Evolutionary conservation across 2,888 invertebrate species (phyloP).

Genomic region (Pristionchus mayeri): DNA sequence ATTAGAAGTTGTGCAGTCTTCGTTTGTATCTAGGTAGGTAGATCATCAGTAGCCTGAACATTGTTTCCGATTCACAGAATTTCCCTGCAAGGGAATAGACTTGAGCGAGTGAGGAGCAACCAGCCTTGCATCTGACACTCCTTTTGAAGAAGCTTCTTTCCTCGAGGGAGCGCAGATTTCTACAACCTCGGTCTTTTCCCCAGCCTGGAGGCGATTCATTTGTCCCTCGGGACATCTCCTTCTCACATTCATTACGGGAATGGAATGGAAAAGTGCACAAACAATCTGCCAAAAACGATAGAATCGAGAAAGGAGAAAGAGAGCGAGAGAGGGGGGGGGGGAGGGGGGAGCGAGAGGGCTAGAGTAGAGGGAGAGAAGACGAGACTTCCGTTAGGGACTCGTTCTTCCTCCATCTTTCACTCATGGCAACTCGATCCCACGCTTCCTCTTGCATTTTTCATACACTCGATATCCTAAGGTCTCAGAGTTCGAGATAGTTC

Average conservation of each 20-base stretch:
- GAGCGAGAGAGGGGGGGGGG: not conserved
- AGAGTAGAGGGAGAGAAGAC: not conserved
- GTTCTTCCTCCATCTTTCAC: not conserved
- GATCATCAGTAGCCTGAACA: too few relatives aligned
- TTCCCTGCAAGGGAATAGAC: too few relatives aligned
- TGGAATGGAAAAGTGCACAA: constrained; percentile 10
- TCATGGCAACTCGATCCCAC: constrained; percentile 3
- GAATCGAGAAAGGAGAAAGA: not conserved
- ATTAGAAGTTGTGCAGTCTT: too few relatives aligned
- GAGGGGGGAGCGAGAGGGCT: not conserved
- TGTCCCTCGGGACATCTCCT: not conserved
- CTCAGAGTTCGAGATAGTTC: too few relatives aligned
- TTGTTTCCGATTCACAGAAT: too few relatives aligned
- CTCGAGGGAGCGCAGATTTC: not conserved
- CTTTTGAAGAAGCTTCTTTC: not conserved
- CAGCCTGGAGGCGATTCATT: not conserved
- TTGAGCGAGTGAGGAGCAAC: too few relatives aligned
- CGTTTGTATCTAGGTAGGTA: too few relatives aligned
- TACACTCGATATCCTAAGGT: too few relatives aligned
- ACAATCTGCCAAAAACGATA: not conserved
- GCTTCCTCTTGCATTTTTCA: not conserved
- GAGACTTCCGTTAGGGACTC: not conserved
- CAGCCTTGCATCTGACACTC: too few relatives aligned
- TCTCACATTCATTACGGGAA: constrained; percentile 27
- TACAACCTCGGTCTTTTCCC: not conserved